A percentile compares a stretch with the other conserved stretches of the same genome.
Evolutionary conservation across 2,888 invertebrate species (phyloP).

Genomic region (Mayetiola destructor): DNA sequence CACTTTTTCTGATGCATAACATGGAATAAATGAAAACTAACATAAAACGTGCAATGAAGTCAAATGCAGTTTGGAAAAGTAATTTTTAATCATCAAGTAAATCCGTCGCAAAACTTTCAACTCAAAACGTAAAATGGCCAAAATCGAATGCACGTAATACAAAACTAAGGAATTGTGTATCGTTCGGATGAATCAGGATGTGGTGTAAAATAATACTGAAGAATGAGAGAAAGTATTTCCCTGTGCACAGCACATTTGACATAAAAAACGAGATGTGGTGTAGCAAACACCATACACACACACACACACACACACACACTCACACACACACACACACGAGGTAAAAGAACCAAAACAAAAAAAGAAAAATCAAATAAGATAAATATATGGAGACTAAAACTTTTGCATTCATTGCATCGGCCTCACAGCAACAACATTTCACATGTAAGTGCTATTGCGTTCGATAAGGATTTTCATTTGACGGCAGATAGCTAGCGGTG

Average conservation of each 20-base stretch:
- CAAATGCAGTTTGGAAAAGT: slow-evolving; percentile 6
- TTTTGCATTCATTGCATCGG: too few species aligned
- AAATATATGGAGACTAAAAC: background rate
- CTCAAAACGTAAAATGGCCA: too few species aligned
- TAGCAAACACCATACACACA: too few species aligned
- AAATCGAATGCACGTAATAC: background rate
- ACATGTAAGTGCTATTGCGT: background rate
- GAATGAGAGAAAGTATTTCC: too few species aligned
- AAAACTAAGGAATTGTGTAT: background rate
- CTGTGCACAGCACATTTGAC: too few species aligned
- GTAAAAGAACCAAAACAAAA: background rate
- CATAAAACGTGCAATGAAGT: background rate
- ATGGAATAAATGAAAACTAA: background rate
- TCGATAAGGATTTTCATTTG: slow-evolving; percentile 9
- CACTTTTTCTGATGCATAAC: too few species aligned
- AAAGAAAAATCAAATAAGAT: background rate
- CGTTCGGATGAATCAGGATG: too few species aligned
- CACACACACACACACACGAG: background rate
- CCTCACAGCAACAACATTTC: background rate
- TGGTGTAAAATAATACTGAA: too few species aligned
- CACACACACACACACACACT: too few species aligned
- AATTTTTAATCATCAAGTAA: slow-evolving; percentile 7
- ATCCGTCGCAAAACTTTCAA: slow-evolving; percentile 2
- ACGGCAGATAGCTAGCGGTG: background rate
- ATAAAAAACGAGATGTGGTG: too few species aligned